Base-by-base conservation (phyloP, 2,888 invertebrate genomes). In the Drosophila glabriapex region DNA sequence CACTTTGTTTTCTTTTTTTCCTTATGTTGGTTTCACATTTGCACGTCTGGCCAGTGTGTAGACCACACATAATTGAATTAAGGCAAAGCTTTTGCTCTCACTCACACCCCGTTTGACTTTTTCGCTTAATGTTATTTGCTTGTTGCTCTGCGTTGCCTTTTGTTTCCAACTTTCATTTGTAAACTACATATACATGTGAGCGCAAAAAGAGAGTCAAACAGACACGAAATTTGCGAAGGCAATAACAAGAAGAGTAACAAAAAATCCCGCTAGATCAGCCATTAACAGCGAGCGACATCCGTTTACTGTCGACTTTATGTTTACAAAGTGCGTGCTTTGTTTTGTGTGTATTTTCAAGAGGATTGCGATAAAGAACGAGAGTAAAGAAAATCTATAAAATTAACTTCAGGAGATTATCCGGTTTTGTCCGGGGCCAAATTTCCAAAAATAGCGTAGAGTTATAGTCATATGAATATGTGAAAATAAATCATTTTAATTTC, bases 291-390 rank as follows among this genome's bases (percentile, higher is more conserved):
- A 82, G 46, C 61, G 79, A 60, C 80, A 54, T 73, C 66, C 59
- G 64, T 75, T 85, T 85, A 88, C 72, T 60, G 77, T 65, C 53
- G 77, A 76, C 80, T 87, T 85, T 63, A 68, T 77, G 88, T 75
- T 77, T 82, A 85, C 90, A 89, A 82, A 82, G 74, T 87, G 83
- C 65, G 80, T 72, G 77, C 74, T 82, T 89, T 78, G 73, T 89
- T 81, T 77, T 73, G 7, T 7, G 16, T 68, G 60, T 69, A 66
- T 54, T 65, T 78, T 49, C 61, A 68, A 73, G 67, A 41, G 64
- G 46, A 64, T 68, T 63, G 62, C 73, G 68, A 65, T 63, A 53
- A 63, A 77, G 28, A 59, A 39, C 50, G 41, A 6, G 10, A 16
- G 28, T 29, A 29, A 19, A 29, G 25, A 62, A 43, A 39, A 29